Base-by-base conservation (phyloP, 2,888 invertebrate genomes). In the Bugulina stolonifera region DNA sequence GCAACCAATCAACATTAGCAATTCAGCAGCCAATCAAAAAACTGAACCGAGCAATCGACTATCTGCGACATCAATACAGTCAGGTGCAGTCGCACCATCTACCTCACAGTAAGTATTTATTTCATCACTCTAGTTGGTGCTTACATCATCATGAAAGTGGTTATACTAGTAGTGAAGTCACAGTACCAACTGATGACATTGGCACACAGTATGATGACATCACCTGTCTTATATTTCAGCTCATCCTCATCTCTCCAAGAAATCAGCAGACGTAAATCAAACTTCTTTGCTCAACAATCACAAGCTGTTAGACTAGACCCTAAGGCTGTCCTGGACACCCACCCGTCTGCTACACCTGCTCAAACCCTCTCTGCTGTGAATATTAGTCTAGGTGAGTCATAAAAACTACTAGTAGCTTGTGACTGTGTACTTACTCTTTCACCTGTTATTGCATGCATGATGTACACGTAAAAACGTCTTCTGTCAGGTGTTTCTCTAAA, bases 241-340 rank as follows among this genome's bases (percentile, higher is more conserved):
- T 64, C 57, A 14, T 52, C 57, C 5, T 64, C 64, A 27, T 22
- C 64, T n/a, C 10, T 25, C 27, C 64, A 64, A n/a, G 64, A 64
- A 64, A 64, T 64, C 5, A 64, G 32, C 64, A 64, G 27, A 27
- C 23, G 70, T 10, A 22, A 29, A 43, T 70, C 70, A 43, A 70
- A 70, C 70, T 77, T 77, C 73, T 77, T 77, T 74, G 73, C 54
- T 43, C 76, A 77, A 57, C 55, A 73, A 2, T 54, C 76, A 3
- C 74, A 77, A 71, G 76, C 77, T 2, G 73, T 77, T 10, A 71
- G 77, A 23, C 74, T 77, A 52, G 77, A 77, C 69, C 76, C 74
- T 23, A 25, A 69, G 23, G 58, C 58, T 23, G 71, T 76, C 18
- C 72, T 76, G 64, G 43, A 70, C 10, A 22, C 64, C 64, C 64